Evolutionary conservation across 2,797 vertebrate species (phyloP), one percentile per base, ranked within the genome.

Genomic region (Cossypha dichroa): DNA sequence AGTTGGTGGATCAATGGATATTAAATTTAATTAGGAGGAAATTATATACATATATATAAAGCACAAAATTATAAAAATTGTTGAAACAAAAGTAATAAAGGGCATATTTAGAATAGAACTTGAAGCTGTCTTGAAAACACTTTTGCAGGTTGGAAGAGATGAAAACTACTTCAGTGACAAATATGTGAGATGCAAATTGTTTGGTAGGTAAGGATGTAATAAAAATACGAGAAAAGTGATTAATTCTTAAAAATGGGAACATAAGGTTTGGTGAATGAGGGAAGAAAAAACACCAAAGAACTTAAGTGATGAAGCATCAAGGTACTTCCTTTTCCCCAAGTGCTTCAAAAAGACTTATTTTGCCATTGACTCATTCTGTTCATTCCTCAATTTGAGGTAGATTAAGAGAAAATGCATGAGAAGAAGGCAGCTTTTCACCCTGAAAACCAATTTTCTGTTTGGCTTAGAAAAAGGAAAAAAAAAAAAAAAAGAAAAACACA

Each of bases 391-490:
- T 82, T 48, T 79, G 75, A 91, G 41, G 43, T 5, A 82, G 63
- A 85, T 43, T 60, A 51, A 82, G 48, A 76, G 21, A 23, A 85
- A 82, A 89, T 82, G 20, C 55, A 79, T 3, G 74, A 64, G 23
- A 21, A 22, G 13, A 76, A 92, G 28, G 31, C 33, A 87, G 45
- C 63, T 79, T 91, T 93, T 87, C 74, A 92, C 59, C 48, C 74
- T 76, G 70, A 94, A 94, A 79, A 79, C 16, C 19, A 91, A 85
- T 89, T 89, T 92, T 77, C 36, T 95, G 34, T 93, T 87, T 70
- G 59, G 13, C 6, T 78, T 46, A 14, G 7, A 3, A 13, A 36
- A 76, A 13, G 0, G 10, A 15, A 23, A 33, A 38, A 38, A 38
- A 38, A 38, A 18, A 12, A 3, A 2, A 5, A 6, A 25, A 3